Base-by-base conservation (phyloP, 2,888 invertebrate genomes). In the Oxystoma pomonae region DNA sequence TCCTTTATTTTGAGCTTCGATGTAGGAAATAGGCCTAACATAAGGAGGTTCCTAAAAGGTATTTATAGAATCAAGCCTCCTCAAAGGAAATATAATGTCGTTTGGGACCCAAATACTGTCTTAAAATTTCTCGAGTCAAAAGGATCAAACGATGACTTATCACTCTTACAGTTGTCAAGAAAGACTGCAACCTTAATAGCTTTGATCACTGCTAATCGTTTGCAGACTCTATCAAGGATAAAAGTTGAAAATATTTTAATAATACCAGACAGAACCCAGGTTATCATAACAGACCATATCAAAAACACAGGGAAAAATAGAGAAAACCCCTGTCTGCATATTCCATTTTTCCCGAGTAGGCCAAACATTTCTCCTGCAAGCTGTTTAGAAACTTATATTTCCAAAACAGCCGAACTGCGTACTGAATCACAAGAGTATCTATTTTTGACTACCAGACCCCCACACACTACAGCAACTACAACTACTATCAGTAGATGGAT, bases 31-130 rank as follows among this genome's bases (percentile, higher is more conserved):
- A 16, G 16, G 16, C 16, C 3, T 7, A 53, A 16, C 20, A 61
- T 71, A 3, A 63, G 65, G 58, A 55, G 70, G 49, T 71, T 71
- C 55, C 57, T 72, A n/a, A 70, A 67, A 58, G 69, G 69, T 17
- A 55, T 68, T 5, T 62, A 53, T 2, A 72, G 68, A 35, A 5
- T 68, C 0, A 67, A 67, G 55, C 70, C 68, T 1, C 69, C 67
- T 1, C 60, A 12, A 19, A 68, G 69, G 0, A 72, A 68, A 58
- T 72, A 71, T 58, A 63, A 68, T 2, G 57, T 20, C 2, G 69
- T 66, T 0, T 72, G 70, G 72, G 68, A 72, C 55, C 68, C 69
- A 53, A 53, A 53, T 53, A 53, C 12, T 35, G 35, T 35, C 12
- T 35, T 35, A 35, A 35, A 35, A 7, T 35, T 7, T 12, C 12